These are phyloP conservation scores for Rhagonycha lutea DNA, from an alignment of 2,888 invertebrate species.

Conservation along the genomic window DNA sequence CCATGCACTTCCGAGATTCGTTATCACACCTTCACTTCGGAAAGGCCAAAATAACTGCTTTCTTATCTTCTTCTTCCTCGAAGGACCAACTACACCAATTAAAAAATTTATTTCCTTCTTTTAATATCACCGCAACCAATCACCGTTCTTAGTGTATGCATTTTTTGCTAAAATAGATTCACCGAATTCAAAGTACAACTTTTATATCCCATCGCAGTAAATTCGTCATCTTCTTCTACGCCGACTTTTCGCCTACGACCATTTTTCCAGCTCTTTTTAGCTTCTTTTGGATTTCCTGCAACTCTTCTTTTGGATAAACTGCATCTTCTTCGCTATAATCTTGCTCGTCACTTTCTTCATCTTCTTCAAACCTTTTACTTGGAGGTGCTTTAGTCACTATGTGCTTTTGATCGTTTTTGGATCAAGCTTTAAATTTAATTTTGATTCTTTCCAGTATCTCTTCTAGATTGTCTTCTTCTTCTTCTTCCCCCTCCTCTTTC, in stretches of 20 bases:
- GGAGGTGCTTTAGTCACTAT: not conserved
- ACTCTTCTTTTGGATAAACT: slow-evolving; percentile 7
- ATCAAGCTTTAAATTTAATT: slow-evolving; percentile 57
- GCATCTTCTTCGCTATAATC: slow-evolving; percentile 34
- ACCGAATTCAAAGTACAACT: slow-evolving; percentile 71
- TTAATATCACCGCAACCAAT: no score
- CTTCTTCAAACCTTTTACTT: not conserved
- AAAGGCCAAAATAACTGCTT: no score
- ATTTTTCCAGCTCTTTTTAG: slow-evolving; percentile 52
- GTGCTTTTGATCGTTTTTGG: slow-evolving; percentile 1
- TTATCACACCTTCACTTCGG: no score
- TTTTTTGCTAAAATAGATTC: slow-evolving; percentile 82
- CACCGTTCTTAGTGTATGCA: slow-evolving; percentile 89
- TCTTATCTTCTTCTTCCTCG: no score
- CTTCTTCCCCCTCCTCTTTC: slow-evolving; percentile 44
- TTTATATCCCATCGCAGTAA: slow-evolving; percentile 66
- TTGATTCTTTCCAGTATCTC: slow-evolving; percentile 55
- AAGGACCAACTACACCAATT: no score
- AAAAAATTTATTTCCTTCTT: no score
- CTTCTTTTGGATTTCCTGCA: slow-evolving; percentile 52
- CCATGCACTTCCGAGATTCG: no score
- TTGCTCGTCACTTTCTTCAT: not conserved
- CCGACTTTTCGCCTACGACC: slow-evolving; percentile 34
- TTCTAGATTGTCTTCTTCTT: slow-evolving; percentile 40
- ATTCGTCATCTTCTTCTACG: slow-evolving; percentile 40